A percentile compares a stretch with the other conserved stretches of the same genome.
Evolutionary conservation across 2,113 vertebrate genomes (phyloP).

Genomic region (Eclectus roratus): DNA sequence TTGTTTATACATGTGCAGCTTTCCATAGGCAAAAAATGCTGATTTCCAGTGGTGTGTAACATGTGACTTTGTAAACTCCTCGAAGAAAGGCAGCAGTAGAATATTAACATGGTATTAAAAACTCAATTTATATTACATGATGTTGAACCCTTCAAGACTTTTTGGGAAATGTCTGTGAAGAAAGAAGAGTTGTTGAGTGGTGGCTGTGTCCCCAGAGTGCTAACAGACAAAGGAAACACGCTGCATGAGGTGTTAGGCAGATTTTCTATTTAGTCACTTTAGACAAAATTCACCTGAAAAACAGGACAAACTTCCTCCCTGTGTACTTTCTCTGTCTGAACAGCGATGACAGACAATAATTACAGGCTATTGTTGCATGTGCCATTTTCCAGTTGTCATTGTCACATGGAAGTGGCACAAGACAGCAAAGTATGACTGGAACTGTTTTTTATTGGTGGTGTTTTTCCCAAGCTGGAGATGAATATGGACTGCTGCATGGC

Average conservation of each 20-base stretch:
- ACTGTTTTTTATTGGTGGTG: neutral
- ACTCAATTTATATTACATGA: neutral
- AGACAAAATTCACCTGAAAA: neutral
- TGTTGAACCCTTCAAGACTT: neutral
- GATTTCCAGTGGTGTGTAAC: neutral
- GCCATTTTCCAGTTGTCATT: neutral
- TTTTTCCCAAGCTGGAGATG: neutral
- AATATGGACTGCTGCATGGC: neutral
- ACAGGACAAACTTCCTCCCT: neutral
- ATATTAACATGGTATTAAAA: neutral
- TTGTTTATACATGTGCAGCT: neutral
- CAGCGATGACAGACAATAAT: neutral
- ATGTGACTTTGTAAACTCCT: neutral
- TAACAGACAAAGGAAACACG: neutral
- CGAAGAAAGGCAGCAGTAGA: neutral
- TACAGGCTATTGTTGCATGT: fast-evolving
- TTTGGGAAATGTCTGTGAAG: neutral
- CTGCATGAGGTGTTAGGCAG: neutral
- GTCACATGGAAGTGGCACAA: neutral
- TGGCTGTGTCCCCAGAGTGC: neutral
- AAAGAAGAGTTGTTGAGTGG: neutral
- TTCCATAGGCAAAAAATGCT: neutral
- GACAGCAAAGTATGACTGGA: neutral
- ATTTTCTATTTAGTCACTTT: neutral
- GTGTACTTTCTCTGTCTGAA: neutral